Percentiles rank a stretch among this genome's conserved stretches.
These are phyloP conservation scores for Tethea ocularis DNA, from an alignment of 2,888 invertebrate species.

Conservation along the genomic window DNA sequence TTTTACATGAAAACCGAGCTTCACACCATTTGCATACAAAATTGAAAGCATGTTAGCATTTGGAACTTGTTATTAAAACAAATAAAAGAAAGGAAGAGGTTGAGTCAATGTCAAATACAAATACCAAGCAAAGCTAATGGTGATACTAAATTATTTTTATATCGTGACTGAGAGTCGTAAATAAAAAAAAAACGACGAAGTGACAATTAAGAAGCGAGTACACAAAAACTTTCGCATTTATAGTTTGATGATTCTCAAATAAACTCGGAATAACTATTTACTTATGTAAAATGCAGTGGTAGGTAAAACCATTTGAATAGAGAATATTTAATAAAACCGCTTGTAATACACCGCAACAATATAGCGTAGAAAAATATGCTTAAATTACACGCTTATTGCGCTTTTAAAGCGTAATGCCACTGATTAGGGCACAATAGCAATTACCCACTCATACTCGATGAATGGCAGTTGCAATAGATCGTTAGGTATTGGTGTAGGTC, in stretches of 20 bases:
- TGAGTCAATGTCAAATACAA: too few relatives aligned
- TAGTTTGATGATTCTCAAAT: too few relatives aligned
- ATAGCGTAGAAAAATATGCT: neutral
- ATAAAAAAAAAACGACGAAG: too few relatives aligned
- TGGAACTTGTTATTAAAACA: neutral
- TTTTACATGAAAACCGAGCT: slow-evolving; percentile 25
- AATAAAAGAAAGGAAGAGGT: too few relatives aligned
- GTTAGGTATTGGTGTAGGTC: neutral
- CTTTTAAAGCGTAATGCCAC: neutral
- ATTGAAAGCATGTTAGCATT: too few relatives aligned
- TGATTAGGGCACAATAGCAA: slow-evolving; percentile 3
- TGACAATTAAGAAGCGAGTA: too few relatives aligned
- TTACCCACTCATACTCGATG: neutral
- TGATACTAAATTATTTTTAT: too few relatives aligned
- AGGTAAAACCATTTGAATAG: neutral
- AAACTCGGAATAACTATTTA: too few relatives aligned
- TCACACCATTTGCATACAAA: slow-evolving; percentile 13
- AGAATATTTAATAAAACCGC: neutral
- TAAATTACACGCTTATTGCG: slow-evolving; percentile 7
- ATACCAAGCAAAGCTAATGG: too few relatives aligned
- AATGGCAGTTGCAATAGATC: neutral
- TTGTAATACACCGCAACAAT: neutral
- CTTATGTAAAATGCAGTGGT: too few relatives aligned
- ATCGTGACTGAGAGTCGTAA: too few relatives aligned
- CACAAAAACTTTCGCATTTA: too few relatives aligned